Percentiles rank a stretch among this genome's conserved stretches.
Conservation (phyloP, 2,113 vertebrate genomes). For the Pelecanoides urinatrix region DNA sequence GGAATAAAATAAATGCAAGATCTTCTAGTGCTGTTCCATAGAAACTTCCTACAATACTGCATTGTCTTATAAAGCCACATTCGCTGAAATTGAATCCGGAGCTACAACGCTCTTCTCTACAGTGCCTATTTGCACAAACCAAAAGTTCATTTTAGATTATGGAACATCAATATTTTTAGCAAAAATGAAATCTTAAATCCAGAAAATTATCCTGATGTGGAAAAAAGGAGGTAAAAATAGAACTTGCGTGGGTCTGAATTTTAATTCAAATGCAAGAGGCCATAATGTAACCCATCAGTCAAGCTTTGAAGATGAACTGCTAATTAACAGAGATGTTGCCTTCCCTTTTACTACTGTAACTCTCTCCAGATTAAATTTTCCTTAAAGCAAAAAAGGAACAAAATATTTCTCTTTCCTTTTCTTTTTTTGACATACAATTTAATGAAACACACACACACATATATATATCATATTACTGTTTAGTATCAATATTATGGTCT, state of each 20-base stretch:
- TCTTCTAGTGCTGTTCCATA: neutral
- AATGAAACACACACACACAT: neutral
- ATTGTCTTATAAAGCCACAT: neutral
- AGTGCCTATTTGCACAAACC: neutral
- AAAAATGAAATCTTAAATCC: slow-evolving; percentile 32
- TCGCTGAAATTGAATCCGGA: neutral
- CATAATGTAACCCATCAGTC: slow-evolving; percentile 26
- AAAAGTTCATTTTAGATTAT: neutral
- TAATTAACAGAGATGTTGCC: slow-evolving; percentile 52
- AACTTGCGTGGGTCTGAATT: neutral
- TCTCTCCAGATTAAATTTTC: slow-evolving; percentile 9
- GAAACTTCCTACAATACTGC: neutral
- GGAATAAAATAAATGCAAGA: neutral
- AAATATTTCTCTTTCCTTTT: neutral
- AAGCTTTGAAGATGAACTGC: slow-evolving; percentile 40
- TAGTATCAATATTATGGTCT: neutral
- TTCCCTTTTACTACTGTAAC: slow-evolving; percentile 15
- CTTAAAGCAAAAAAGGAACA: neutral
- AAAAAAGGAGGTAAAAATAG: neutral
- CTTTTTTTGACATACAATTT: neutral
- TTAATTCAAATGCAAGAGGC: slow-evolving; percentile 9
- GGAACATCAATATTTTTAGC: neutral
- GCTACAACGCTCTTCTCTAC: neutral
- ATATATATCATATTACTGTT: neutral
- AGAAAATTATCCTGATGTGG: neutral